Percentiles rank a stretch among this genome's conserved stretches.
Conservation (phyloP, 2,797 vertebrate genomes). For the Paguma larvata region DNA sequence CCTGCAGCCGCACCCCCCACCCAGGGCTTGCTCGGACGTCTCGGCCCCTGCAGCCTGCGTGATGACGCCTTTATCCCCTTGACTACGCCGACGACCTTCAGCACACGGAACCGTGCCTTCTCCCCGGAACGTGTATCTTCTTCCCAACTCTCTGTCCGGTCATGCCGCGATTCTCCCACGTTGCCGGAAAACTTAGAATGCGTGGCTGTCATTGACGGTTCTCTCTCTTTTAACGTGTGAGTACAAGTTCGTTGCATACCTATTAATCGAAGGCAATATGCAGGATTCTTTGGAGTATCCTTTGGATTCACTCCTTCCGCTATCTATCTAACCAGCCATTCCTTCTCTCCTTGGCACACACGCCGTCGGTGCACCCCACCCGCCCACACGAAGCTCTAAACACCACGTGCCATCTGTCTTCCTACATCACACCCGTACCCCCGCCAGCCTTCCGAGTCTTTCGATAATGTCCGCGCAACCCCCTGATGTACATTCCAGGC, state of each 20-base stretch:
- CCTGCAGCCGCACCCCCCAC: not conserved
- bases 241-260: not conserved
- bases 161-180: not conserved
- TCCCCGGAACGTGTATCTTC: not conserved
- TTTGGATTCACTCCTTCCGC: not conserved
- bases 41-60: accelerated
- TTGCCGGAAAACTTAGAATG: accelerated
- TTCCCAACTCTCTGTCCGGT: not conserved
- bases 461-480: not conserved
- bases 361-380: accelerated
- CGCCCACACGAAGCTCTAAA: not conserved
- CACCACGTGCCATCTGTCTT: not conserved
- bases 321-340: not conserved
- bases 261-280: accelerated
- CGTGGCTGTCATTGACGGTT: accelerated
- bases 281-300: not conserved
- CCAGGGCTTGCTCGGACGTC: accelerated
- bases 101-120: too few relatives aligned
- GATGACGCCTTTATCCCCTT: not conserved
- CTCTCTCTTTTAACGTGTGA: not conserved
- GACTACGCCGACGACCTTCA: not conserved
- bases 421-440: not conserved
- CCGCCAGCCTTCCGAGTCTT: not conserved
- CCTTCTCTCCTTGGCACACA: not conserved
- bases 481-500: not conserved